Evolutionary conservation across 2,113 vertebrate genomes (phyloP), one percentile per base, ranked within the genome.

Genomic region (Zonotrichia leucophrys): DNA sequence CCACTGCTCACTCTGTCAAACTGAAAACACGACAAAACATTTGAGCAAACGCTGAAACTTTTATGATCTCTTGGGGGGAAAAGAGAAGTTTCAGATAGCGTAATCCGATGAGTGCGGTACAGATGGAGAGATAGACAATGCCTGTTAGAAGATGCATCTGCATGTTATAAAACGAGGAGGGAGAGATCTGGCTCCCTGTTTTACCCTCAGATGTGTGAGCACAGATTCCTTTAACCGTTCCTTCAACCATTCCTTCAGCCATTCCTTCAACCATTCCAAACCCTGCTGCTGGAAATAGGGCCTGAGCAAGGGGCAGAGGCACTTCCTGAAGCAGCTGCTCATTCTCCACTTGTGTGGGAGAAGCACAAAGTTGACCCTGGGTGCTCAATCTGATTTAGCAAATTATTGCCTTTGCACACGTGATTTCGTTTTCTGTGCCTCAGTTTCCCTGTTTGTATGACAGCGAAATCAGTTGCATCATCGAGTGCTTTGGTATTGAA

Each of bases 31-130:
- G 39, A 78, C 94, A 87, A 89, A 96, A 96, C 80, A 79, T 66
- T 87, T 30, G 83, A 97, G 88, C 66, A 64, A 93, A 96, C 19
- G 76, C 85, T 94, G 96, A 96, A 96, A 93, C 86, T 92, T 97
- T 97, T 96, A 97, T 49, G 93, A 95, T 95, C 90, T 96, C 92
- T 96, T 92, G 83, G 44, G 82, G 84, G 76, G 9, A 8, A 50
- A 85, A 87, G 59, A 86, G 79, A 67, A 92, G 92, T 75, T 92
- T 89, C 90, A 92, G 95, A 96, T 94, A 93, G 24, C 33, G 90
- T 92, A 95, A 97, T 93, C 93, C 89, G 95, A 93, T 93, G 90
- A 96, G 83, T 82, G 90, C 39, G 92, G 93, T 93, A 64, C 86
- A 95, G 95, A 97, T 95, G 92, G 84, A 84, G 88, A 94, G 90